Evolutionary conservation across 1,140 invertebrate species (phyloP).

Genomic region (Drosophila pallidifrons): DNA sequence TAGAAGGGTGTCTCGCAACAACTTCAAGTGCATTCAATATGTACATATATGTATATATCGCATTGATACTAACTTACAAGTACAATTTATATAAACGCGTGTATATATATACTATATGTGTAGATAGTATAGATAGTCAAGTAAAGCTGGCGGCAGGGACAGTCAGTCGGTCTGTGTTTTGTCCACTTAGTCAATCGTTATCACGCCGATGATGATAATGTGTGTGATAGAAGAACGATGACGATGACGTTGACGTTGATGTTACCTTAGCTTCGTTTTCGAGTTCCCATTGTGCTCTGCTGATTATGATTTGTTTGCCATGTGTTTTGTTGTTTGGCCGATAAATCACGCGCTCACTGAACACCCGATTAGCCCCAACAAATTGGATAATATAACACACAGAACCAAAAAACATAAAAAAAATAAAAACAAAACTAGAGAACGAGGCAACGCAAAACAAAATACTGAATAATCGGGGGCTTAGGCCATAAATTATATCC

Average conservation of each 20-base stretch:
- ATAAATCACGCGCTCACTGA: conserved; percentile 62
- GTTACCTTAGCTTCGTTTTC: background rate
- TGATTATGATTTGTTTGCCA: conserved; percentile 31
- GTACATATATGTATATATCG: background rate
- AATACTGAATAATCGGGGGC: conserved; percentile 9
- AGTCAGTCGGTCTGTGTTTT: background rate
- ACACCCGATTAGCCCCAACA: conserved; percentile 58
- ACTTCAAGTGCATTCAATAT: conserved; percentile 32
- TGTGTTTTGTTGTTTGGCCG: conserved; percentile 28
- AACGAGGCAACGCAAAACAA: background rate
- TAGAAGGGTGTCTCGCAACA: conserved; percentile 17
- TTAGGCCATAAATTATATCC: conserved; percentile 20
- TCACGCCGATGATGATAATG: conserved; percentile 22
- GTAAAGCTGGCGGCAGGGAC: background rate
- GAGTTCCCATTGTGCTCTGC: conserved; percentile 8
- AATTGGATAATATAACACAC: conserved; percentile 55
- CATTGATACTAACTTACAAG: conserved; percentile 26
- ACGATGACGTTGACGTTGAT: background rate
- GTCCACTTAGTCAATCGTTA: conserved; percentile 30
- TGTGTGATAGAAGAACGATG: conserved; percentile 4
- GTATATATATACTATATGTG: background rate
- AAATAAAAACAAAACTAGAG: no score
- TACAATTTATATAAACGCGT: background rate
- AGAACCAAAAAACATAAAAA: background rate
- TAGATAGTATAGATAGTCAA: background rate